phyloP scores from a whole-genome alignment of 2,888 invertebrate genomes.

The Blastobasis adustella region DNA sequence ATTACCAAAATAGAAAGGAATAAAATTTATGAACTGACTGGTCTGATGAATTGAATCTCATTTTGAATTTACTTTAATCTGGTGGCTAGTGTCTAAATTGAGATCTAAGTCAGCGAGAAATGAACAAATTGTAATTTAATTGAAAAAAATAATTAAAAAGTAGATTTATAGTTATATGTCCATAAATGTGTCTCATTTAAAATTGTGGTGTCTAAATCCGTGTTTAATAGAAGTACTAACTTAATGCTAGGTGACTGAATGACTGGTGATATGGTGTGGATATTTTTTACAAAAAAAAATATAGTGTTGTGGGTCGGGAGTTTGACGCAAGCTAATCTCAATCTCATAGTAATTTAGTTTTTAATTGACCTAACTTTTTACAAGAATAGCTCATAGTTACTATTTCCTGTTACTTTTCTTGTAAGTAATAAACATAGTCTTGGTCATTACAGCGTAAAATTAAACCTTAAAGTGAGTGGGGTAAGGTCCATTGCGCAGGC shows the following conservation, averaged over 20 bases:
- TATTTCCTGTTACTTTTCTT: neutral
- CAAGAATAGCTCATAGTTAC: too few relatives aligned
- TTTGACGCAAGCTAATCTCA: neutral
- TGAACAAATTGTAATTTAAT: constrained; percentile 41
- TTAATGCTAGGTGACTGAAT: constrained; percentile 66
- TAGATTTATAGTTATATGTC: constrained; percentile 66
- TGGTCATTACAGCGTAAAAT: too few relatives aligned
- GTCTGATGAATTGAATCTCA: too few relatives aligned
- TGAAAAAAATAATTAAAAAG: constrained; percentile 23
- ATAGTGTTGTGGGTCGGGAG: neutral
- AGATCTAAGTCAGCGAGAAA: constrained; percentile 55
- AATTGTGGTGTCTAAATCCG: constrained; percentile 71
- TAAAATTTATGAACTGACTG: too few relatives aligned
- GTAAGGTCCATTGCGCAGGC: too few relatives aligned
- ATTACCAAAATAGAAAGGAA: too few relatives aligned
- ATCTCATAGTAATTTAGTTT: neutral
- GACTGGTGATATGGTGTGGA: constrained; percentile 55
- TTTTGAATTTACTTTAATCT: too few relatives aligned
- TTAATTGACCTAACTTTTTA: too few relatives aligned
- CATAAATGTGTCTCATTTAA: constrained; percentile 71
- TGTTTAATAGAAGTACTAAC: constrained; percentile 54
- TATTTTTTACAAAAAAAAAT: constrained; percentile 37
- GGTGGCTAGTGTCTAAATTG: constrained; percentile 22
- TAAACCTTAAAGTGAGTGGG: too few relatives aligned
- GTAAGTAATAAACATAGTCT: neutral